Base-by-base conservation (phyloP, 2,113 vertebrate species). In the Emydocephalus ijimae region DNA sequence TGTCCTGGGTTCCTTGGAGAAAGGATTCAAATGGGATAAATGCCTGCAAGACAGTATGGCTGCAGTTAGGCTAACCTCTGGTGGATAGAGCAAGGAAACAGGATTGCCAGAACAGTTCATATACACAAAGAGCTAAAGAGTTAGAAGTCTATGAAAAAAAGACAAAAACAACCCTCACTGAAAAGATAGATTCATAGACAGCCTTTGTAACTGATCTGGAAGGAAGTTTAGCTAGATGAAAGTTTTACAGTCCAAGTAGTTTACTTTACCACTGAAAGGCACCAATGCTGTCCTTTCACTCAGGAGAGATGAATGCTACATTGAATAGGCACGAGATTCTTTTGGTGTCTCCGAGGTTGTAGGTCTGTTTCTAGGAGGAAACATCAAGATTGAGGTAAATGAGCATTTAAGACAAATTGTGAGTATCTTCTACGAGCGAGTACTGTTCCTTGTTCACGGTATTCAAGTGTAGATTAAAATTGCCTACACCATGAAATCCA, bases 161-260 rank as follows among this genome's bases (percentile, higher is more conserved):
- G 64, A 48, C 5, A 26, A n/a, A 64, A 34, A 69, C 29, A 34
- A 34, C 64, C 29, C 18, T 69, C 88, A 34, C 34, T 23, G 23
- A 74, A 39, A 69, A 50, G 94, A 64, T 88, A 93, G 1, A 1
- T 91, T 91, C 91, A 81, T 29, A 85, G 50, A 69, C 20, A 55
- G 91, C 92, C 74, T 95, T 89, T 90, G 34, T 94, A n/a, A 93
- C 89, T 88, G 89, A 26, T 39, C 89, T 26, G 52, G 0, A 88
- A 54, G 23, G 59, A 74, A 92, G 95, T 86, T 93, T 92, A 39
- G 43, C 43, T 86, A 90, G 14, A 0, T 92, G 43, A 43, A 94
- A 91, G 45, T 15, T 48, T 81, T 55, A 54, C 50, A 56, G 26
- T 26, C 34, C 39, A 23, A 54, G n/a, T 15, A 26, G n/a, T 59